phyloP scores from a whole-genome alignment of 2,113 vertebrate genomes.

The Notothenia rossii region DNA sequence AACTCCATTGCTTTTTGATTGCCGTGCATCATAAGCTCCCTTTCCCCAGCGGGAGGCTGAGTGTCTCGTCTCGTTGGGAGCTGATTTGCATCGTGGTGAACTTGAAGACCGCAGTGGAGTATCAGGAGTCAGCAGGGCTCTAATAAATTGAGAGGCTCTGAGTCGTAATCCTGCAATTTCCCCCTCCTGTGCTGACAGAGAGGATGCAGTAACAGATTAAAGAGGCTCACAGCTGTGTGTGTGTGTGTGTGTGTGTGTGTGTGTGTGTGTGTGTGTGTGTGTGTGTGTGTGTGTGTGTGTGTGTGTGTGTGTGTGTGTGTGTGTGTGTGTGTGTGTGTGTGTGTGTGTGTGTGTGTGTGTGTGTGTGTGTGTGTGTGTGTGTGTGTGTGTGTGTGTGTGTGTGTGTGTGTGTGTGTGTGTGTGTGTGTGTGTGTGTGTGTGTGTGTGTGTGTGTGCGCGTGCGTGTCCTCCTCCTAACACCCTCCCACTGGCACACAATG shows the following conservation, averaged over 20 bases:
- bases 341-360: slow-evolving; percentile 9
- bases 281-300: slow-evolving; percentile 6
- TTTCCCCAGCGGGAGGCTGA: background rate
- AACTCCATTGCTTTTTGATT: slow-evolving; percentile 33
- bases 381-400: slow-evolving; percentile 23
- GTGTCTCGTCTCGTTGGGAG: slow-evolving; percentile 21
- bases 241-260: background rate
- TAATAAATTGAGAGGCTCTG: slow-evolving; percentile 60
- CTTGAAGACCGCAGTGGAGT: slow-evolving; percentile 36
- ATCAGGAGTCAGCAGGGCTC: slow-evolving; percentile 59
- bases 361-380: background rate
- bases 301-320: slow-evolving; percentile 6
- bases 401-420: slow-evolving; percentile 6
- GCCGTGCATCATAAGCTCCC: slow-evolving; percentile 22
- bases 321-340: slow-evolving; percentile 14
- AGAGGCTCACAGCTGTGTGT: slow-evolving; percentile 40
- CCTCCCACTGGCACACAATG: slow-evolving; percentile 18
- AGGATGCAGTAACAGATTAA: slow-evolving; percentile 66
- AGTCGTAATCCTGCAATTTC: slow-evolving; percentile 55
- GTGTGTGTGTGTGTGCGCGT: slow-evolving; percentile 15
- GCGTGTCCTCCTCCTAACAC: slow-evolving; percentile 63
- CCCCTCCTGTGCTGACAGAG: slow-evolving; percentile 58
- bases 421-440: slow-evolving; percentile 6
- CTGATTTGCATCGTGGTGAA: slow-evolving; percentile 47
- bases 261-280: slow-evolving; percentile 23